phyloP scores from a whole-genome alignment of 2,888 invertebrate species.

The Carterocephalus palaemon region DNA sequence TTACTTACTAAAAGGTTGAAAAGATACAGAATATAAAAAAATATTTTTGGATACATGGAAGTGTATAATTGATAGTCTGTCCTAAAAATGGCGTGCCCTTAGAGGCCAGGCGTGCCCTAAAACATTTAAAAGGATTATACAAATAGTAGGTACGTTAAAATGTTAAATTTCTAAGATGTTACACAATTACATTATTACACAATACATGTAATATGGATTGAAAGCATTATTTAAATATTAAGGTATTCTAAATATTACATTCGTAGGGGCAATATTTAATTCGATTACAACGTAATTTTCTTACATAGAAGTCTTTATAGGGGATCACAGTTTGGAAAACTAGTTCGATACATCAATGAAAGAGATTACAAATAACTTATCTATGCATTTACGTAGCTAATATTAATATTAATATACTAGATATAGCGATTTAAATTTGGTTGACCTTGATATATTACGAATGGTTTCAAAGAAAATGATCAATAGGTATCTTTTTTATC shows the following conservation, averaged over 20 bases:
- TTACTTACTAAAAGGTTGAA: no score
- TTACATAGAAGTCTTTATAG: conserved; percentile 77
- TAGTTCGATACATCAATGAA: conserved; percentile 62
- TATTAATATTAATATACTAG: not conserved
- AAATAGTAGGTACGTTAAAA: not conserved
- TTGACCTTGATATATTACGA: no score
- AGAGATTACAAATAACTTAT: conserved; percentile 40
- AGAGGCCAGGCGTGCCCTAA: no score
- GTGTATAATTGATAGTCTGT: no score
- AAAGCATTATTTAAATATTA: conserved; percentile 32
- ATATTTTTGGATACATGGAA: no score
- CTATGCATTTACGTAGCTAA: conserved; percentile 21
- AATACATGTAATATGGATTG: conserved; percentile 31
- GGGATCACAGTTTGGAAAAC: conserved; percentile 79
- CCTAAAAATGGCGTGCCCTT: no score
- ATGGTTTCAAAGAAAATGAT: no score
- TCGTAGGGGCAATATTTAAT: conserved; percentile 46
- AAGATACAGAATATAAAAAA: no score
- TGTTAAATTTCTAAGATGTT: not conserved
- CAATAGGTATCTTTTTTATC: no score
- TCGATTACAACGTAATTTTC: conserved; percentile 48
- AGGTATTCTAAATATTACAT: conserved; percentile 34
- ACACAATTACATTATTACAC: conserved; percentile 13
- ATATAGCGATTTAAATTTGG: no score
- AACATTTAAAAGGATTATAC: conserved; percentile 1